Conservation (phyloP, 37 sponge, comb jelly and placozoan genomes). For the Oscarella lobularis region DNA sequence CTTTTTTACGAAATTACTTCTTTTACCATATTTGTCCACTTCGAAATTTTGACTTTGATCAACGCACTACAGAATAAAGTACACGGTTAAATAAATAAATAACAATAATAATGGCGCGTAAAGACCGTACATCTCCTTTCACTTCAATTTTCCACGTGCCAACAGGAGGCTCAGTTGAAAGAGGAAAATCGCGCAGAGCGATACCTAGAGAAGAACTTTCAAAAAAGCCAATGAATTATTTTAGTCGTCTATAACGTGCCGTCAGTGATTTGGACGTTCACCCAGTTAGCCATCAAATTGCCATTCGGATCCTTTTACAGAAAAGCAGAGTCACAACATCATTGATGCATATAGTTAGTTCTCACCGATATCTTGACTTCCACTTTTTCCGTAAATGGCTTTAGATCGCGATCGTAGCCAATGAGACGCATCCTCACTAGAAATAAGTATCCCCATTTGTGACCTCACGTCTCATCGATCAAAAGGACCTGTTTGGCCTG, state of each 20-base stretch:
- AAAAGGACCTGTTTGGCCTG: conserved; percentile 12
- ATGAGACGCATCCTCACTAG: not conserved
- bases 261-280: not conserved
- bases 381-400: not conserved
- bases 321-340: no score
- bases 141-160: conserved; percentile 3
- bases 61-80: not conserved
- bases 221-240: no score
- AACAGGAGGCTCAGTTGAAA: conserved; percentile 8
- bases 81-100: not conserved
- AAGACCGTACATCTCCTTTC: not conserved
- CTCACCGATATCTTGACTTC: not conserved
- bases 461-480: no score
- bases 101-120: no score
- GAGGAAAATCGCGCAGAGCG: not conserved
- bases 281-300: not conserved
- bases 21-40: not conserved
- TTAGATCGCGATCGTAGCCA: not conserved
- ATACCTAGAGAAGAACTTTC: not conserved
- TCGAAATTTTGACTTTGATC: not conserved
- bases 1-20: no score
- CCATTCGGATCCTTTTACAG: not conserved
- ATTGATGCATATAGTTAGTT: no score
- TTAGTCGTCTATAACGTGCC: not conserved
- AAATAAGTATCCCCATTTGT: no score